phyloP scores from a whole-genome alignment of 2,888 invertebrate genomes.

The Leptinotarsa rubiginosa region DNA sequence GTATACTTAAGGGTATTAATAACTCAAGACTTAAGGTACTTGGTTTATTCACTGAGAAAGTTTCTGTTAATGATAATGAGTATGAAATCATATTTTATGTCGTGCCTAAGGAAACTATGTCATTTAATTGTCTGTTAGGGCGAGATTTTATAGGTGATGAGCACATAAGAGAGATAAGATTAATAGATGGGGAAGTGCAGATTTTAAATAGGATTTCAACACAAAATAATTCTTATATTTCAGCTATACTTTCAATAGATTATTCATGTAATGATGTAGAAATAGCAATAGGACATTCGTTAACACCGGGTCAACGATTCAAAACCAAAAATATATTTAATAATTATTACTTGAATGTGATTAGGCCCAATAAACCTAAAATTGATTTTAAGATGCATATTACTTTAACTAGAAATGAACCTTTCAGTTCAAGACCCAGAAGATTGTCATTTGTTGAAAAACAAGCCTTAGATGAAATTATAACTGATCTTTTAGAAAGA shows the following conservation, averaged over 20 bases:
- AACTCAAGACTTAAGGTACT: neutral
- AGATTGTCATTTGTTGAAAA: slow-evolving; percentile 45
- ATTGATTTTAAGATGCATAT: slow-evolving; percentile 46
- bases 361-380: slow-evolving; percentile 33
- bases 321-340: slow-evolving; percentile 26
- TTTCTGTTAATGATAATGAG: neutral
- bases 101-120: slow-evolving; percentile 14
- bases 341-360: slow-evolving; percentile 16
- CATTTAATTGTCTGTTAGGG: slow-evolving; percentile 20
- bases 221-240: neutral
- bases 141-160: slow-evolving; percentile 21
- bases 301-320: slow-evolving; percentile 1
- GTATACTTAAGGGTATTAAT: neutral
- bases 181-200: neutral
- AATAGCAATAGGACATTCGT: neutral
- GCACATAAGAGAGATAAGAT: neutral
- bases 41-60: neutral
- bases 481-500: slow-evolving; percentile 40
- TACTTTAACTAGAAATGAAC: slow-evolving; percentile 36
- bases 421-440: slow-evolving; percentile 40
- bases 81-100: slow-evolving; percentile 15
- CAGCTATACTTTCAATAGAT: neutral
- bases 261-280: neutral
- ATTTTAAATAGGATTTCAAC: neutral
- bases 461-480: slow-evolving; percentile 37